phyloP scores from a whole-genome alignment of 2,797 vertebrate genomes.

The Tragelaphus oryx region DNA sequence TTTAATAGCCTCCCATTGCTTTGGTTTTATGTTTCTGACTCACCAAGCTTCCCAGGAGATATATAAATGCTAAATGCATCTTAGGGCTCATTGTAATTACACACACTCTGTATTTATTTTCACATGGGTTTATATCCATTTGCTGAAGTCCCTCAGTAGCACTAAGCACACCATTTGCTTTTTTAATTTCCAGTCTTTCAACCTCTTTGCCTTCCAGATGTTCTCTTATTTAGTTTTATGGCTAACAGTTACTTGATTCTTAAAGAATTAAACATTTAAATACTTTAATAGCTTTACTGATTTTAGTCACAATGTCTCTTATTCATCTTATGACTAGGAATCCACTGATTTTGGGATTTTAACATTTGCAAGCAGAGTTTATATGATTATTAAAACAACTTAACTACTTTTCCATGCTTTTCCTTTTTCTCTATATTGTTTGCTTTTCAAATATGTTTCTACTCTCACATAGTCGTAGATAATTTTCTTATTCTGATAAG shows the following conservation, averaged over 20 bases:
- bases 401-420: background rate
- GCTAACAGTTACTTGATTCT: background rate
- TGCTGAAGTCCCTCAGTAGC: background rate
- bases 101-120: constrained; percentile 42
- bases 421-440: background rate
- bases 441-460: background rate
- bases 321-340: background rate
- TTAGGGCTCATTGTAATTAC: constrained; percentile 42
- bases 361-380: background rate
- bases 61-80: constrained; percentile 29
- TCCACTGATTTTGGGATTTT: background rate
- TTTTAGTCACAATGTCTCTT: constrained; percentile 16
- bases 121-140: constrained; percentile 8
- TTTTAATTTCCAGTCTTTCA: constrained; percentile 42
- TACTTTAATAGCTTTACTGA: constrained; percentile 25
- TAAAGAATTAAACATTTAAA: constrained; percentile 55
- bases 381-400: background rate
- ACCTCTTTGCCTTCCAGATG: constrained; percentile 43
- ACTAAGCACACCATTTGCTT: constrained; percentile 28
- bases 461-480: background rate
- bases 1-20: constrained; percentile 47
- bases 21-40: constrained; percentile 45
- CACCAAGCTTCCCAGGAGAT: constrained; percentile 47
- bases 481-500: background rate
- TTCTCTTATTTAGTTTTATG: constrained; percentile 51